Evolutionary conservation across 2,888 invertebrate genomes (phyloP).

Genomic region (Megalurothrips usitatus): DNA sequence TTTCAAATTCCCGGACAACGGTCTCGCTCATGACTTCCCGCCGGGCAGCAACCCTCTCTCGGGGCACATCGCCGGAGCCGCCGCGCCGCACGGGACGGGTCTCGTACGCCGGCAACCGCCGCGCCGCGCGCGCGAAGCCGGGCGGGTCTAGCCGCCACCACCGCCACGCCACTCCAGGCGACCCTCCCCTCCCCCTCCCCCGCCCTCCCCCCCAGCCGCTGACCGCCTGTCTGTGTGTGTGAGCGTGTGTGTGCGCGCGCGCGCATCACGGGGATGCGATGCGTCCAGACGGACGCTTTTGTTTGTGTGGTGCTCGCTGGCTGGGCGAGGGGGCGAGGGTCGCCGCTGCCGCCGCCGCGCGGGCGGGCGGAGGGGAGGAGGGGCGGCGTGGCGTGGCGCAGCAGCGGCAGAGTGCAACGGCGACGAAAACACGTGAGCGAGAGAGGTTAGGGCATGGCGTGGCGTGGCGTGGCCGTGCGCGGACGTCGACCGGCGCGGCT

Average conservation of each 20-base stretch:
- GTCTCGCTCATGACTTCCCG: no score
- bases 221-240: no score
- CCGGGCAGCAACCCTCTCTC: no score
- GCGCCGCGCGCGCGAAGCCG: neutral
- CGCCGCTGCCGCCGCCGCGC: neutral
- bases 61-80: no score
- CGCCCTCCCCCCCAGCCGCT: neutral
- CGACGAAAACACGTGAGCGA: slow-evolving; percentile 16
- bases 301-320: neutral
- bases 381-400: neutral
- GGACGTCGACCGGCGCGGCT: neutral
- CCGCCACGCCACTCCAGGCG: neutral
- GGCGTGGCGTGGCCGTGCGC: neutral
- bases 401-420: neutral
- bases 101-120: no score
- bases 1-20: no score
- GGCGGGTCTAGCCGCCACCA: neutral
- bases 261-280: neutral
- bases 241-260: no score
- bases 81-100: no score
- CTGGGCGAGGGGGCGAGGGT: neutral
- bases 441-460: slow-evolving; percentile 5
- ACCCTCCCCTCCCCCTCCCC: slow-evolving; percentile 27
- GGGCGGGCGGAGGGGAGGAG: slow-evolving; percentile 11
- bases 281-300: neutral